phyloP scores from a whole-genome alignment of 2,888 invertebrate species.

The Dryadula phaetusa region DNA sequence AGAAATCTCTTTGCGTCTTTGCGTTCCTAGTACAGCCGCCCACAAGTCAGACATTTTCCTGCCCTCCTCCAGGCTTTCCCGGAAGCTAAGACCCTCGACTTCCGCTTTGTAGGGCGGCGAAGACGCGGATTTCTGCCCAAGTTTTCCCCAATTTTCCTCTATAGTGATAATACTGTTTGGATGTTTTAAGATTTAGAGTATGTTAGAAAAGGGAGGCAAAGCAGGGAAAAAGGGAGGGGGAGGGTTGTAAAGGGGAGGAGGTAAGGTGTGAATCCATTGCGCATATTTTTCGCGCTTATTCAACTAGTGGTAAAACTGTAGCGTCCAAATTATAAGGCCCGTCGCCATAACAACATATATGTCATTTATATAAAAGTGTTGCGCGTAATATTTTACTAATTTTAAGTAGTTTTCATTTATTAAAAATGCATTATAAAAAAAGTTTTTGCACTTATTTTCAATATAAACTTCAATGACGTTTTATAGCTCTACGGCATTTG shows the following conservation, averaged over 20 bases:
- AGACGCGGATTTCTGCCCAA: conserved; percentile 39
- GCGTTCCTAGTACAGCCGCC: conserved; percentile 74
- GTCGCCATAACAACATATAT: too few relatives aligned
- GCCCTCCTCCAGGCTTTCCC: conserved; percentile 75
- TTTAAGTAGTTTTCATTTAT: too few relatives aligned
- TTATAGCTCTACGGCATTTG: too few relatives aligned
- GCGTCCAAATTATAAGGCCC: background rate
- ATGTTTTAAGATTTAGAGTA: background rate
- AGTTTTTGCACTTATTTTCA: too few relatives aligned
- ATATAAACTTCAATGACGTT: too few relatives aligned
- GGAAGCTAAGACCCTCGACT: conserved; percentile 64
- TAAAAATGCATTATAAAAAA: too few relatives aligned
- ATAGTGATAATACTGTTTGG: background rate
- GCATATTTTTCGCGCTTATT: conserved; percentile 63
- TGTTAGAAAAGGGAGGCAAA: background rate
- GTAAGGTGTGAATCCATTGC: conserved; percentile 48
- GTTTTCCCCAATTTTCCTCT: conserved; percentile 25
- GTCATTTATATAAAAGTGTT: too few relatives aligned
- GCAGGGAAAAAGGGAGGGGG: background rate
- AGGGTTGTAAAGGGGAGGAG: background rate
- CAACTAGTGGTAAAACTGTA: conserved; percentile 19
- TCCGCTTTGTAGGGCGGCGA: conserved; percentile 72
- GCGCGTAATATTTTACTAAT: too few relatives aligned
- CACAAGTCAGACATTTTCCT: conserved; percentile 81
- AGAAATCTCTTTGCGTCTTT: conserved; percentile 52